Evolutionary conservation across 2,113 vertebrate genomes (phyloP).

Genomic region (Recurvirostra avosetta): DNA sequence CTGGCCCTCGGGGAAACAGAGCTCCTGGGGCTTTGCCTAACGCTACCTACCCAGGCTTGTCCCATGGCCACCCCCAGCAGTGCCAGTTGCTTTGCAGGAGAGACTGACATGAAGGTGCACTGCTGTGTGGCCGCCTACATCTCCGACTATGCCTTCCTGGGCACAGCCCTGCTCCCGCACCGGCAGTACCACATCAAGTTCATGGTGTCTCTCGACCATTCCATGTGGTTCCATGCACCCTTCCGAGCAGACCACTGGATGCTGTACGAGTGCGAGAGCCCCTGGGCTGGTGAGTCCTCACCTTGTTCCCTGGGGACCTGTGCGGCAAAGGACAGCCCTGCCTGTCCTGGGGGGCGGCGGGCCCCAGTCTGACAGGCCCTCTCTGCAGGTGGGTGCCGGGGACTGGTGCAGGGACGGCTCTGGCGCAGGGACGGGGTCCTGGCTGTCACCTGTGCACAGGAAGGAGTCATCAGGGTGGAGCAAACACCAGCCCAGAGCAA

Average conservation of each 20-base stretch:
- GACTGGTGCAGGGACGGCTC: constrained; percentile 86
- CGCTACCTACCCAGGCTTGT: fast-evolving
- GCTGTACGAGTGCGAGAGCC: constrained; percentile 93
- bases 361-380: not conserved
- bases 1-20: fast-evolving
- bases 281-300: constrained; percentile 87
- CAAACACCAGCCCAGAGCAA: constrained; percentile 71
- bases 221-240: constrained; percentile 94
- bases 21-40: not conserved
- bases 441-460: constrained; percentile 89
- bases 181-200: constrained; percentile 67
- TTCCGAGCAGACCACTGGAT: constrained; percentile 96
- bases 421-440: constrained; percentile 91
- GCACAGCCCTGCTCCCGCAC: constrained; percentile 82
- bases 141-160: constrained; percentile 88
- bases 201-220: constrained; percentile 88
- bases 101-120: constrained; percentile 91
- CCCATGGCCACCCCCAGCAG: fast-evolving
- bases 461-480: constrained; percentile 85
- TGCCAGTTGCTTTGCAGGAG: constrained; percentile 52
- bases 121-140: constrained; percentile 95
- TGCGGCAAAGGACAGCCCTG: not conserved
- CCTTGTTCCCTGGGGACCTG: fast-evolving
- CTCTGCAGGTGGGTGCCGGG: constrained; percentile 82
- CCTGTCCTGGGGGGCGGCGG: fast-evolving